Percentiles rank a stretch among this genome's conserved stretches.
phyloP scores from a whole-genome alignment of 2,888 invertebrate species.

The Torymus aiolomorphi region DNA sequence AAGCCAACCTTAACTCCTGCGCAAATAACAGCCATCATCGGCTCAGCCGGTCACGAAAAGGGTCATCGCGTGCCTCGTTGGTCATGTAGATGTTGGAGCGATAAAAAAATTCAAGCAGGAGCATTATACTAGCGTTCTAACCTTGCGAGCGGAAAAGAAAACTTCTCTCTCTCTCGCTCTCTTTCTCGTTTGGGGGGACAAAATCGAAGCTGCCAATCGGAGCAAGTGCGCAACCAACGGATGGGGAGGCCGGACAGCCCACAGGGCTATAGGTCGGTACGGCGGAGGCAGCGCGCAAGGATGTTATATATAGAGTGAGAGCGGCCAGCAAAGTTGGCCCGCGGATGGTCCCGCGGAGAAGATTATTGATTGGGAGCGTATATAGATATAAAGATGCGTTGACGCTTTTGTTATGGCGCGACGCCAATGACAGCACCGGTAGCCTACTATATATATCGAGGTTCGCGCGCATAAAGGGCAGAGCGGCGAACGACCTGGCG shows the following conservation, averaged over 20 bases:
- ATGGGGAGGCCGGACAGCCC: neutral
- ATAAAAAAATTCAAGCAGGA: no score
- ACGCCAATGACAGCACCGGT: neutral
- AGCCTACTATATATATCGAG: no score
- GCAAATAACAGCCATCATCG: no score
- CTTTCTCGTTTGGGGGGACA: neutral
- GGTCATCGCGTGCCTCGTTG: no score
- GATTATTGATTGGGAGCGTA: slow-evolving; percentile 73
- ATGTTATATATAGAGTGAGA: slow-evolving; percentile 22
- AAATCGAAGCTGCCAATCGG: slow-evolving; percentile 32
- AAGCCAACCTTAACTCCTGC: no score
- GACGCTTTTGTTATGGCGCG: neutral
- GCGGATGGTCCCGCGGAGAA: slow-evolving; percentile 73
- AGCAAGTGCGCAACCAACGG: slow-evolving; percentile 25
- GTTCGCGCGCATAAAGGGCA: no score
- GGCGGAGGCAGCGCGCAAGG: neutral
- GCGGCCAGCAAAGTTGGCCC: neutral
- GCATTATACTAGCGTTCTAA: no score
- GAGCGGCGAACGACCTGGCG: no score
- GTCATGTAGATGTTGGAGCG: no score
- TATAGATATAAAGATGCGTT: slow-evolving; percentile 58
- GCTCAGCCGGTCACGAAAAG: no score
- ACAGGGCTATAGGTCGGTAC: neutral
- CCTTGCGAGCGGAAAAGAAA: no score
- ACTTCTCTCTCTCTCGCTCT: neutral